These are phyloP conservation scores for Chionomys nivalis DNA, from an alignment of 2,113 vertebrate genomes.

Conservation along the genomic window DNA sequence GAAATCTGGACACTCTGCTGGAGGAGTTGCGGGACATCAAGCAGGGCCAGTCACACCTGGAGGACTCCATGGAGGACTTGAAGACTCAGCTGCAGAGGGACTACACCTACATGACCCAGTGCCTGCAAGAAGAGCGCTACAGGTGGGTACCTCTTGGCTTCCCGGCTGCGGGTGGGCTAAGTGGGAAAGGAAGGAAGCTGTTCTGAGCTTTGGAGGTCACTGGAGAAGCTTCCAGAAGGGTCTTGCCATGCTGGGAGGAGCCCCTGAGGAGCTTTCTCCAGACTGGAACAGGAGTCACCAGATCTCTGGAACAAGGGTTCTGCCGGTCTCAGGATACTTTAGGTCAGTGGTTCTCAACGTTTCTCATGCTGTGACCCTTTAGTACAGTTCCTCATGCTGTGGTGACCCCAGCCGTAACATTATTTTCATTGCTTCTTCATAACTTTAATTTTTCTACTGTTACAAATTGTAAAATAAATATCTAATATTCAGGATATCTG, in stretches of 20 bases:
- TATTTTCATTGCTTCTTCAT: neutral
- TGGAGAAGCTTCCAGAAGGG: neutral
- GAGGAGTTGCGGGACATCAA: slow-evolving; percentile 98
- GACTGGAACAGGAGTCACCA: rapidly evolving
- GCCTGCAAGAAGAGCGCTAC: slow-evolving; percentile 96
- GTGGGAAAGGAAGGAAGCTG: rapidly evolving
- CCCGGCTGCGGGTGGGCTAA: neutral
- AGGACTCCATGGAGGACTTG: slow-evolving; percentile 97
- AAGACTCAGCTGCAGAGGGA: slow-evolving; percentile 96
- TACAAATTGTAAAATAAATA: neutral
- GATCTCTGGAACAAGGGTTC: neutral
- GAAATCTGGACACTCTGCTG: slow-evolving; percentile 93
- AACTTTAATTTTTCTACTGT: neutral
- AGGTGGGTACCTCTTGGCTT: slow-evolving; percentile 84
- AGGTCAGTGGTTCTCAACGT: neutral
- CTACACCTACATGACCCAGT: slow-evolving; percentile 98
- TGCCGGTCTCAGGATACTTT: neutral
- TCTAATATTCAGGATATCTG: neutral
- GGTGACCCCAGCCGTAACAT: neutral
- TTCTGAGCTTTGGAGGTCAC: rapidly evolving
- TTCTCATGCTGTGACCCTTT: neutral
- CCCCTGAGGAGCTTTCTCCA: neutral
- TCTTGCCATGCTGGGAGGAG: neutral
- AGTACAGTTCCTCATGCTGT: neutral
- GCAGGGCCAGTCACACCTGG: slow-evolving; percentile 94